A percentile compares a stretch with the other conserved stretches of the same genome.
Conservation (phyloP, 1,140 invertebrate genomes). For the Calephelis nemesis region DNA sequence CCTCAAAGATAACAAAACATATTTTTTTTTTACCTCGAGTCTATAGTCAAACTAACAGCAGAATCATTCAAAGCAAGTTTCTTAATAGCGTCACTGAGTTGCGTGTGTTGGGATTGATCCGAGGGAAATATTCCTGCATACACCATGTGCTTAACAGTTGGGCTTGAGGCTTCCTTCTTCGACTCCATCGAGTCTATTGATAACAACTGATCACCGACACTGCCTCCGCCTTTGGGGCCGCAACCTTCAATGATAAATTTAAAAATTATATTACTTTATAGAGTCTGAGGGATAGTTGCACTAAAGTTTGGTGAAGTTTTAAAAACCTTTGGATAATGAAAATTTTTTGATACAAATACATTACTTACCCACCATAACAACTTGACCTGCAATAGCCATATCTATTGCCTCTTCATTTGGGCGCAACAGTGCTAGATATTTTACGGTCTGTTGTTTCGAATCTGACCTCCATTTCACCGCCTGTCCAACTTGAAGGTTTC, state of each 20-base stretch:
- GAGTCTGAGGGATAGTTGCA: too few species aligned
- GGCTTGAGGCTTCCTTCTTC: conserved; percentile 34
- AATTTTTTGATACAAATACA: neutral
- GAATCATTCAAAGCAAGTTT: conserved; percentile 97
- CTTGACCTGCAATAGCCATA: conserved; percentile 82
- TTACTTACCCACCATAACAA: conserved; percentile 75
- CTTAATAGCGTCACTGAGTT: conserved; percentile 90
- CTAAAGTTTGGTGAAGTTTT: too few species aligned
- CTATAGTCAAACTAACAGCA: conserved; percentile 88
- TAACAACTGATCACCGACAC: conserved; percentile 67
- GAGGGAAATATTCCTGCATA: conserved; percentile 96
- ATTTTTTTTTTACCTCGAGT: conserved; percentile 84
- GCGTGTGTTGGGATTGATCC: conserved; percentile 90
- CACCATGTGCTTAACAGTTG: conserved; percentile 88
- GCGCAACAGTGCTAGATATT: conserved; percentile 88
- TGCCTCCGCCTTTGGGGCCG: conserved; percentile 69
- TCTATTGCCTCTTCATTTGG: conserved; percentile 87
- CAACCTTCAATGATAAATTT: conserved; percentile 46
- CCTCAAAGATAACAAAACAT: too few species aligned
- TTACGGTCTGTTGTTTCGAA: conserved; percentile 87
- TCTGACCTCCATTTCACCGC: conserved; percentile 81
- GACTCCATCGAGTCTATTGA: conserved; percentile 47
- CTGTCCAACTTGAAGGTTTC: conserved; percentile 84
- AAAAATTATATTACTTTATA: neutral
- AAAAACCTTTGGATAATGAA: too few species aligned